Base-by-base conservation (phyloP, 2,888 invertebrate genomes). In the Synergus laeviventris region DNA sequence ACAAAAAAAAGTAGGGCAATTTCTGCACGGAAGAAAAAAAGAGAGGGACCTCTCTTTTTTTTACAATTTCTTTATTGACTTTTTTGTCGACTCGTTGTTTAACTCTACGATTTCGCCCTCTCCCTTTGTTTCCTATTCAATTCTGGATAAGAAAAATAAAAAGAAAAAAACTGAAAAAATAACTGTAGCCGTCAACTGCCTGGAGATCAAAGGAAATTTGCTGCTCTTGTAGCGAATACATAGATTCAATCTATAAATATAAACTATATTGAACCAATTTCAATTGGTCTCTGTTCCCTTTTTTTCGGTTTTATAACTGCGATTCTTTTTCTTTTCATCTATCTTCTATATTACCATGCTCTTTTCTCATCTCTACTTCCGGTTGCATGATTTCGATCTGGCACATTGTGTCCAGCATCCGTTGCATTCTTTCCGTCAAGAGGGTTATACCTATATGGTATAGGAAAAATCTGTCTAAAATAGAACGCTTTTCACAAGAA, bases 201-300 rank as follows among this genome's bases (percentile, higher is more conserved):
- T 18, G 18, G 62, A 62, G 62, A 42, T 64, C 42, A 64, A 64
- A 64, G 21, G 21, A 12, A 21, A 42, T n/a, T 64, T 42, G 12
- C 21, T 64, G 42, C 39, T 42, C 1, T 18, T 64, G 42, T 42
- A 64, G 12, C 64, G 9, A 18, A 64, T 38, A n/a, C n/a, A n/a
- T n/a, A 64, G 21, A 21, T 64, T 38, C 64, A 64, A 64, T 64
- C 64, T 64, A 64, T 64, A 64, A 64, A 64, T 64, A 64, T 64
- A 64, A 64, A 64, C 64, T 21, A 42, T 21, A 42, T 64, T 21
- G 42, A 21, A 42, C 21, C 64, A 18, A 42, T 64, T 64, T 64
- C 14, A 64, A 39, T 14, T 11, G 12, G 42, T 39, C 42, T 64
- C n/a, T 42, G 18, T 39, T 64, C 21, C 39, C 12, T 64, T 64